Evolutionary conservation across 2,888 invertebrate genomes (phyloP).

Genomic region (Holacanthella duospinosa): DNA sequence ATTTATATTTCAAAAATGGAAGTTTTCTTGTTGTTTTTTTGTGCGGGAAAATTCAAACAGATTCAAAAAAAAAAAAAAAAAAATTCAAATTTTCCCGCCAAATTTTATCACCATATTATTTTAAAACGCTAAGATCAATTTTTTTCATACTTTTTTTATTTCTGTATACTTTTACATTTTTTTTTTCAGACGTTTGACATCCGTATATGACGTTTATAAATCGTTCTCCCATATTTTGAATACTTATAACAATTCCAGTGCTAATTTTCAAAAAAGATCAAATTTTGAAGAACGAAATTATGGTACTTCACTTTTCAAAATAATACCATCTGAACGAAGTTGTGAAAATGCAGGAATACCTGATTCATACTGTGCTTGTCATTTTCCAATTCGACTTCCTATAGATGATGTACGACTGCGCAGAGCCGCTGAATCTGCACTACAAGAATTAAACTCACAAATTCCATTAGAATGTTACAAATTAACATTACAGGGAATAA

Average conservation of each 20-base stretch:
- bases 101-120: no score
- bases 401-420: neutral
- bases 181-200: no score
- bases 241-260: neutral
- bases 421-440: constrained; percentile 50
- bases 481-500: constrained; percentile 44
- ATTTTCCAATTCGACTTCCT: neutral
- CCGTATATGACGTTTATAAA: constrained; percentile 23
- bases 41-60: no score
- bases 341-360: constrained; percentile 67
- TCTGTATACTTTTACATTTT: no score
- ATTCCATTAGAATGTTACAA: constrained; percentile 51
- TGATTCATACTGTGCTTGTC: constrained; percentile 61
- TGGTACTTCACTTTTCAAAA: constrained; percentile 51
- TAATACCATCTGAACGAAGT: constrained; percentile 59
- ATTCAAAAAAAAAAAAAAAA: no score
- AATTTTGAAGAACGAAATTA: neutral
- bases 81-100: no score
- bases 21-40: no score
- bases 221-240: constrained; percentile 21
- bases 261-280: neutral
- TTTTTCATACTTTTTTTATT: no score
- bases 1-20: no score
- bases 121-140: constrained; percentile 12
- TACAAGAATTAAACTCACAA: constrained; percentile 55